Conservation (phyloP, 2,113 vertebrate species). For the Strix uralensis region DNA sequence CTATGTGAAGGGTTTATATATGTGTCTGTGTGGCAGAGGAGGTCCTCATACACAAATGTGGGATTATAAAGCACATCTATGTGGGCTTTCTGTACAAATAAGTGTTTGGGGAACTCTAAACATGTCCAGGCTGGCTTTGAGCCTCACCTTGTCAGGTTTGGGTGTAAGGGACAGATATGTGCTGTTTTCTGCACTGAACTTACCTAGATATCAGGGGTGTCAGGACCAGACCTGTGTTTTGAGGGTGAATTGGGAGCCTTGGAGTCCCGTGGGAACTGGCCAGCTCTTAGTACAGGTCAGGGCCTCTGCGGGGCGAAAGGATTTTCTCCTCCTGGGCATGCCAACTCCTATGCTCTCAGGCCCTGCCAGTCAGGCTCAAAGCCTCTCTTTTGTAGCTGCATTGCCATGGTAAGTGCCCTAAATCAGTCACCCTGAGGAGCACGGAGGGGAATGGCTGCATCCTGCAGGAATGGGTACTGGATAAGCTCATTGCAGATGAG, state of each 20-base stretch:
- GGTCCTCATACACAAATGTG: background rate
- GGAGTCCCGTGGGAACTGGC: background rate
- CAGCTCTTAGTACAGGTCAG: background rate
- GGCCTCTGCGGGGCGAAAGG: background rate
- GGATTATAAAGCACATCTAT: background rate
- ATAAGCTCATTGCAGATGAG: slow-evolving; percentile 13
- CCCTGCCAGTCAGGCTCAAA: background rate
- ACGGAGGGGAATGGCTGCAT: background rate
- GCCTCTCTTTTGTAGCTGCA: background rate
- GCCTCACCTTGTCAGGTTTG: background rate
- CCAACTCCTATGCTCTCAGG: background rate
- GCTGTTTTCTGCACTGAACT: background rate
- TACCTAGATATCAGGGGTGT: background rate
- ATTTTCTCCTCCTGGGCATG: background rate
- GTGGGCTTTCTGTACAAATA: background rate
- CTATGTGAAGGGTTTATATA: background rate
- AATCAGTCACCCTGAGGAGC: background rate
- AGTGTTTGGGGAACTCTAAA: background rate
- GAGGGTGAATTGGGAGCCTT: background rate
- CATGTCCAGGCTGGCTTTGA: background rate
- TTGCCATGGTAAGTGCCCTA: background rate
- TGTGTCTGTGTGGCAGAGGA: background rate
- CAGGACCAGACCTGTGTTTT: background rate
- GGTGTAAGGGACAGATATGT: background rate
- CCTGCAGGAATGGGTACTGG: background rate